These are phyloP conservation scores for Dermochelys coriacea DNA, from an alignment of 2,797 vertebrate genomes.

Conservation along the genomic window DNA sequence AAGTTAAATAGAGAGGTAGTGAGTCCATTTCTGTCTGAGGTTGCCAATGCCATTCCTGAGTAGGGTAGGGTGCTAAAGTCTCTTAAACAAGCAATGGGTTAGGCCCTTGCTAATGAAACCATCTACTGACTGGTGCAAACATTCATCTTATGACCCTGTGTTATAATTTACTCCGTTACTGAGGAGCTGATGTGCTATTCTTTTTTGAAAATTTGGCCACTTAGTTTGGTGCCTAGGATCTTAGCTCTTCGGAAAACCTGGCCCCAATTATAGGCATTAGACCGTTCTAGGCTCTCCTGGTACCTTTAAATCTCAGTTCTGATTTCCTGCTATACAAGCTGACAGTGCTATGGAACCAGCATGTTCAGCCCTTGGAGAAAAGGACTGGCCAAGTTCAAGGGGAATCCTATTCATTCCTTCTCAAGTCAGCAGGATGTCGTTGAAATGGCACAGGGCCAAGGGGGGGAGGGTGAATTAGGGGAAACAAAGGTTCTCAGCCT, in stretches of 20 bases:
- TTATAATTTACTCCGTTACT: background rate
- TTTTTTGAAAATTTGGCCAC: background rate
- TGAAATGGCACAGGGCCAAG: background rate
- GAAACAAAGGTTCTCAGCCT: fast-evolving
- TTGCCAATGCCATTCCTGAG: background rate
- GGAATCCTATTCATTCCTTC: background rate
- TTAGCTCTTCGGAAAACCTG: background rate
- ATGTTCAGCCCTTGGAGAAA: background rate
- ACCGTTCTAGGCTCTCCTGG: background rate
- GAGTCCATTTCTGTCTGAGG: background rate
- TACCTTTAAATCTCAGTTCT: background rate
- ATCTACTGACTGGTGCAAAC: background rate
- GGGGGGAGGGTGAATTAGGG: background rate
- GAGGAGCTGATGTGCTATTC: background rate
- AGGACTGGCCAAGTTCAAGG: background rate
- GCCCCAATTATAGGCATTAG: background rate
- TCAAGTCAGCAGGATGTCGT: background rate
- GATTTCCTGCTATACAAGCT: background rate
- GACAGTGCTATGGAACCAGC: background rate
- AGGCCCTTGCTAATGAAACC: background rate
- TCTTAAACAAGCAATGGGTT: background rate
- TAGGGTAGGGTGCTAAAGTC: background rate
- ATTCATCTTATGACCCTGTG: background rate
- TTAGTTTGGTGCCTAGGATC: background rate
- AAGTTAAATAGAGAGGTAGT: background rate